A percentile compares a stretch with the other conserved stretches of the same genome.
Evolutionary conservation across 2,797 vertebrate genomes (phyloP).

Genomic region (Falco novaeseelandiae): DNA sequence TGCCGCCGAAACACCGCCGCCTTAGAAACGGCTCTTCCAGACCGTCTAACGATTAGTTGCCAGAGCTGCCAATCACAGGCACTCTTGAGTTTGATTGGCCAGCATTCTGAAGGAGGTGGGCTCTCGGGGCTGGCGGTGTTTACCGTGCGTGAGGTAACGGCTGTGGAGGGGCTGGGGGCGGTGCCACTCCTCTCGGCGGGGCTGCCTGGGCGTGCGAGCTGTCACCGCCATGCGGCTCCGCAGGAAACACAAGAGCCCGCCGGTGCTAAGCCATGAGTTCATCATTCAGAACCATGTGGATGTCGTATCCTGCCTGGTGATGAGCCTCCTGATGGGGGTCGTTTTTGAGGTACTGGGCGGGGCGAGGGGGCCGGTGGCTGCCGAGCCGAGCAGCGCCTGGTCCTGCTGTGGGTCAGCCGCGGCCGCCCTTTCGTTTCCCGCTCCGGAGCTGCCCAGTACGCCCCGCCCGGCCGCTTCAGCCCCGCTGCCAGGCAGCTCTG

Average conservation of each 20-base stretch:
- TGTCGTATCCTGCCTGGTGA: conserved; percentile 78
- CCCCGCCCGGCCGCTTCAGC: not conserved
- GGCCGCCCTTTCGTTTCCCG: not conserved
- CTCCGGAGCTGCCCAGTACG: not conserved
- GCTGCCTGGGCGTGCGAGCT: rapidly evolving
- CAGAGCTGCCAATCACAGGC: not conserved
- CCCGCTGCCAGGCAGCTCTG: not conserved
- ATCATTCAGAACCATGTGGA: conserved; percentile 84
- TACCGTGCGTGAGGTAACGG: conserved; percentile 40
- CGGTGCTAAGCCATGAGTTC: conserved; percentile 85
- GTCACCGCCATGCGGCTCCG: conserved; percentile 77
- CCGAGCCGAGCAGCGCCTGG: not conserved
- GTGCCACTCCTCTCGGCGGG: rapidly evolving
- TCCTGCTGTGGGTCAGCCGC: not conserved
- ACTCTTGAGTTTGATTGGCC: conserved; percentile 37
- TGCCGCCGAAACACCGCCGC: not conserved
- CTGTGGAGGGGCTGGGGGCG: rapidly evolving
- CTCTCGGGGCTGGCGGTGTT: not conserved
- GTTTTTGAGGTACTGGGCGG: conserved; percentile 79
- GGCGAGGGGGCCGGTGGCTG: not conserved
- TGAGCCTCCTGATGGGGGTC: conserved; percentile 79
- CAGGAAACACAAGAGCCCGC: conserved; percentile 83
- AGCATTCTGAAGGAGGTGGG: conserved; percentile 47
- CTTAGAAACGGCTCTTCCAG: not conserved
- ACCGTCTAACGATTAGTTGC: not conserved